These are phyloP conservation scores for Epinephelus moara DNA, from an alignment of 2,113 vertebrate genomes.

Conservation along the genomic window DNA sequence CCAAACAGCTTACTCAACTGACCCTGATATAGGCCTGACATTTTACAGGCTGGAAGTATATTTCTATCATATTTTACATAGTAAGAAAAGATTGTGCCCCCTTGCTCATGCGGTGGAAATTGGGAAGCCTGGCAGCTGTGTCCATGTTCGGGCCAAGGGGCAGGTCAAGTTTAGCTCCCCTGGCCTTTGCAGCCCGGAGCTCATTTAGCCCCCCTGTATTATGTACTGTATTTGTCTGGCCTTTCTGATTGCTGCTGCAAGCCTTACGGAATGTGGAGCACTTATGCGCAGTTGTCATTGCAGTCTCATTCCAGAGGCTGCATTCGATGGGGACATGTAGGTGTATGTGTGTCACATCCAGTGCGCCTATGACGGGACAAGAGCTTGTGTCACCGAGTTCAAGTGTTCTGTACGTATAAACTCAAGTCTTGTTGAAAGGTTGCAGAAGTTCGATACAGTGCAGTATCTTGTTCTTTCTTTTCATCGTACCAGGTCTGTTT, in stretches of 20 bases:
- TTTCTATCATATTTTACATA: no score
- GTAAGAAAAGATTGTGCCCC: neutral
- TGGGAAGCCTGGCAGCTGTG: conserved; percentile 41
- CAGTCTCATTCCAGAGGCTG: conserved; percentile 79
- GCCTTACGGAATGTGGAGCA: conserved; percentile 72
- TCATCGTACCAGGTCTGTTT: conserved; percentile 42
- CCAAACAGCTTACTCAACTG: neutral
- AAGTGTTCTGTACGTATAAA: conserved; percentile 15
- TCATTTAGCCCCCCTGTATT: conserved; percentile 59
- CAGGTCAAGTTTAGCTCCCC: conserved; percentile 60
- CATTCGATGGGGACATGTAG: conserved; percentile 67
- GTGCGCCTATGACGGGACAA: conserved; percentile 4
- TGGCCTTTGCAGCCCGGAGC: conserved; percentile 50
- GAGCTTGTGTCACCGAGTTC: conserved; percentile 41
- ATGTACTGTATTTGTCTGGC: conserved; percentile 77
- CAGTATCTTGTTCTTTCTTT: conserved; percentile 24
- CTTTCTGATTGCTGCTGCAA: conserved; percentile 80
- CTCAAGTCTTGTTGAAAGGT: neutral
- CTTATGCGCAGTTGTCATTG: conserved; percentile 85
- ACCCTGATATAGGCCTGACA: neutral
- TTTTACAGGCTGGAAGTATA: neutral
- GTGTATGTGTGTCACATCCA: conserved; percentile 35
- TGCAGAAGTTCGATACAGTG: neutral
- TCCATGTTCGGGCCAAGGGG: conserved; percentile 40
- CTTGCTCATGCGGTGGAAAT: conserved; percentile 31